Evolutionary conservation across 2,888 invertebrate genomes (phyloP).

Genomic region (Dyspetes luteomarginatus): DNA sequence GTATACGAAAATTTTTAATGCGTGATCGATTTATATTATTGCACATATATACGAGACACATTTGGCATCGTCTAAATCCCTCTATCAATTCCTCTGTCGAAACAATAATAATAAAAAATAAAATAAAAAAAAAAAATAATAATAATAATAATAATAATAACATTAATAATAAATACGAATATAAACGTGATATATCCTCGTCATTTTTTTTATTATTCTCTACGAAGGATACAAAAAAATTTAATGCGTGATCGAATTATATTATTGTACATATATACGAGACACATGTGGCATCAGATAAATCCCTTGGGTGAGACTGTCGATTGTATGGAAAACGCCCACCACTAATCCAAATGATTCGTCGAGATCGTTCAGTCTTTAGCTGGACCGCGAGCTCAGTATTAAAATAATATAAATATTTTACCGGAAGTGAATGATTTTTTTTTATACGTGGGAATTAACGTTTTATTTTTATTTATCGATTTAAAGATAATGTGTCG

Average conservation of each 20-base stretch:
- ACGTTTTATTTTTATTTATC: background rate
- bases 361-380: conserved; percentile 32
- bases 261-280: background rate
- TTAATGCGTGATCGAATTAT: background rate
- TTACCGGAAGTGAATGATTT: background rate
- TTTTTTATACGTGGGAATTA: too few species aligned
- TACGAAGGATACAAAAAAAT: too few species aligned
- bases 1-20: too few species aligned
- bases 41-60: too few species aligned
- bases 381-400: background rate
- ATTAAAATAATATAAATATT: background rate
- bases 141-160: too few species aligned
- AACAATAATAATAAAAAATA: conserved; percentile 22
- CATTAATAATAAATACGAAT: background rate
- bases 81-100: conserved; percentile 14
- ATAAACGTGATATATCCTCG: background rate
- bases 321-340: conserved; percentile 46
- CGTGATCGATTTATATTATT: too few species aligned
- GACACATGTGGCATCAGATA: background rate
- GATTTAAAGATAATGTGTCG: conserved; percentile 18
- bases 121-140: too few species aligned
- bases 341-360: conserved; percentile 24
- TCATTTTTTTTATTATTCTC: too few species aligned
- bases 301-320: conserved; percentile 23
- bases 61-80: too few species aligned